Conservation (phyloP, 2,797 vertebrate species). For the Mormyrops attenuatus region DNA sequence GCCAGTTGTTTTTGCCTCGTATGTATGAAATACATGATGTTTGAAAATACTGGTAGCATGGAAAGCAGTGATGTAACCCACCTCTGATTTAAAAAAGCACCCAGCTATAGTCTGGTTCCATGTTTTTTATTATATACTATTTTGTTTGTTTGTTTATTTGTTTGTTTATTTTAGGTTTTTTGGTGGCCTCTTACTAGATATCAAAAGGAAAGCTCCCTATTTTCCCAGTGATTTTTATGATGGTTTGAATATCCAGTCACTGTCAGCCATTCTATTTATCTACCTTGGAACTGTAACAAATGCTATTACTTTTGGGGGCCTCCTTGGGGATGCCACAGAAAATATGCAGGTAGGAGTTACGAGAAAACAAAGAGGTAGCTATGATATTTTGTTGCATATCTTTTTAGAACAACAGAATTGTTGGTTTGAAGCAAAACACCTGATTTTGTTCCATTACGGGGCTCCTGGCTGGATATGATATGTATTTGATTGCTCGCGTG, state of each 20-base stretch:
- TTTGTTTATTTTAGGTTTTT: conserved; percentile 71
- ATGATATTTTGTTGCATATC: neutral
- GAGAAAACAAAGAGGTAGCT: neutral
- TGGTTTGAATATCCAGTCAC: conserved; percentile 84
- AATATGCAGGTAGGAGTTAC: conserved; percentile 88
- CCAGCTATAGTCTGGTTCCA: neutral
- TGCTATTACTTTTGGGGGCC: conserved; percentile 94
- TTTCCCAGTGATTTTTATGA: conserved; percentile 92
- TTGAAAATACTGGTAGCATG: neutral
- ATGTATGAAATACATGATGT: too few relatives aligned
- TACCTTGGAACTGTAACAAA: conserved; percentile 97
- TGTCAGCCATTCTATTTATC: conserved; percentile 92
- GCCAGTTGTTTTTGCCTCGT: neutral
- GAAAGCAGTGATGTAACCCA: neutral
- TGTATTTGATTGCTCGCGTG: conserved; percentile 4
- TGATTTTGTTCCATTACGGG: neutral
- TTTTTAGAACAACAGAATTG: neutral
- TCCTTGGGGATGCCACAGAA: conserved; percentile 92
- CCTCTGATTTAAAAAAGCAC: neutral
- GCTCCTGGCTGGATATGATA: neutral
- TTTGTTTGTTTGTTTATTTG: neutral
- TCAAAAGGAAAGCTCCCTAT: conserved; percentile 91
- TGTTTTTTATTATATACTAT: neutral
- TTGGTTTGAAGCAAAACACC: neutral
- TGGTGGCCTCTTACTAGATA: conserved; percentile 88